A percentile compares a stretch with the other conserved stretches of the same genome.
Evolutionary conservation across 2,113 vertebrate species (phyloP).

Genomic region (Nymphicus hollandicus): DNA sequence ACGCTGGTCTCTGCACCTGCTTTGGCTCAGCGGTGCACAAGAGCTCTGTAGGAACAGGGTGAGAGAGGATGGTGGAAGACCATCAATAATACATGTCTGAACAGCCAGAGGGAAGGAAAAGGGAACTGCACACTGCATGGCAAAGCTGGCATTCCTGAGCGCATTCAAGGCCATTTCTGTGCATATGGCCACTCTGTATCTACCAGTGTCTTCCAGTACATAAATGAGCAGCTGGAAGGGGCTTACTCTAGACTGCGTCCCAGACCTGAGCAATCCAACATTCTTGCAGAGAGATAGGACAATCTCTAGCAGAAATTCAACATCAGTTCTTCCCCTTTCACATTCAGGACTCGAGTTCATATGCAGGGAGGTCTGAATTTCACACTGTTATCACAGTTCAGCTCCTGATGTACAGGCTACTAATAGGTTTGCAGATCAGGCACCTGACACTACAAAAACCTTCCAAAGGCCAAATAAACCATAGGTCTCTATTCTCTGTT

Average conservation of each 20-base stretch:
- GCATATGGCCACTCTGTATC: not conserved
- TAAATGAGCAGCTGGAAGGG: not conserved
- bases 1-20: slow-evolving; percentile 42
- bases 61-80: not conserved
- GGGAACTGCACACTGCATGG: not conserved
- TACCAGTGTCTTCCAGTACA: not conserved
- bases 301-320: not conserved
- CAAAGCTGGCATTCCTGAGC: not conserved
- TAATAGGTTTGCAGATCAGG: not conserved
- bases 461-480: not conserved
- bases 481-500: not conserved
- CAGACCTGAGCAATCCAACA: not conserved
- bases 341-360: not conserved
- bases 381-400: not conserved
- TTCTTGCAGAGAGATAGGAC: not conserved
- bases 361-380: not conserved
- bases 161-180: not conserved
- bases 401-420: not conserved
- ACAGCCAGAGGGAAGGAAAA: not conserved
- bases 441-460: not conserved
- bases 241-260: not conserved
- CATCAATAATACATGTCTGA: slow-evolving; percentile 59
- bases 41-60: not conserved
- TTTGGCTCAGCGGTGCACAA: slow-evolving; percentile 33
- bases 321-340: not conserved